Conservation (phyloP, 2,888 invertebrate genomes). For the Drosophila mettleri region DNA sequence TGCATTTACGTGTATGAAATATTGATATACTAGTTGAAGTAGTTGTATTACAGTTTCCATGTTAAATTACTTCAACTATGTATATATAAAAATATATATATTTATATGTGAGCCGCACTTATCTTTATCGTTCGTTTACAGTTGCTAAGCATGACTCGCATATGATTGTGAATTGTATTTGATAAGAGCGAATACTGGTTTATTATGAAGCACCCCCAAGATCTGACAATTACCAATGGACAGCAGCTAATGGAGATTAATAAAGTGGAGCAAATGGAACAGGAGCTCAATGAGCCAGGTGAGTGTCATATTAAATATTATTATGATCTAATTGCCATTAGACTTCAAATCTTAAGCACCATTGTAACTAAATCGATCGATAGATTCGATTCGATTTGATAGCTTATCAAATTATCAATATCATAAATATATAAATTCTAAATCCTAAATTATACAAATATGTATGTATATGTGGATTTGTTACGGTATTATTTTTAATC, state of each 20-base stretch:
- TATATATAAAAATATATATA: conserved; percentile 1
- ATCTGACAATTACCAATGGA: conserved; percentile 58
- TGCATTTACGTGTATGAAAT: background rate
- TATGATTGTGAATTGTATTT: conserved; percentile 36
- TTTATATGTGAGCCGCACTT: conserved; percentile 40
- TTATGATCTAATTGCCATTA: background rate
- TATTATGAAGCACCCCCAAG: conserved; percentile 80
- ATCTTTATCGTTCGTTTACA: conserved; percentile 53
- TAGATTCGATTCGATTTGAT: conserved; percentile 1
- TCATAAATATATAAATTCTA: conserved; percentile 9
- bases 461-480: too few relatives aligned
- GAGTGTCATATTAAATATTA: conserved; percentile 33
- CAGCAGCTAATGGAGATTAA: conserved; percentile 67
- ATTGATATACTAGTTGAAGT: conserved; percentile 5
- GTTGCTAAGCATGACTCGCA: conserved; percentile 43
- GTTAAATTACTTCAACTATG: conserved; percentile 29
- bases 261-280: conserved; percentile 69
- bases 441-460: background rate
- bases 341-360: conserved; percentile 2
- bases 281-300: conserved; percentile 74
- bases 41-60: conserved; percentile 33
- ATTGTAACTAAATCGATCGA: background rate
- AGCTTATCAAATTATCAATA: conserved; percentile 1
- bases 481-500: background rate
- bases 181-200: conserved; percentile 34